Evolutionary conservation across 2,888 invertebrate genomes (phyloP), one percentile per base, ranked within the genome.

Genomic region (Drosophila tripunctata): DNA sequence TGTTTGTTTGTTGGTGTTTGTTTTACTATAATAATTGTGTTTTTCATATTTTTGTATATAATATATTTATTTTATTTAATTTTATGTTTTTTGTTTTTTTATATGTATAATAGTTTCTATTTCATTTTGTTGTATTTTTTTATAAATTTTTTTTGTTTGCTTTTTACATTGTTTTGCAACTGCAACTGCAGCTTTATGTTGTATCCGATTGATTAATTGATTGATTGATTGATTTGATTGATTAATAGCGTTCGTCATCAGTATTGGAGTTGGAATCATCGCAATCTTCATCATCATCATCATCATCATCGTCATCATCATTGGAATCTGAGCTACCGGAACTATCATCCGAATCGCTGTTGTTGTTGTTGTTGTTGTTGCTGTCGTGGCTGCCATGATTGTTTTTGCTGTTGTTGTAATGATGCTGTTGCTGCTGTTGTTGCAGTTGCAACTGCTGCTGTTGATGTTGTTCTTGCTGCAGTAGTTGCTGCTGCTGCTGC

Each of bases 231-330:
- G 27, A 27, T 35, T 14, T 44, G 24, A 43, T 40, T 51, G 40
- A 51, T 40, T 83, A 89, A 74, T 89, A 89, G 78, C 73, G 77
- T 71, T 88, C 87, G 71, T 86, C 87, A 61, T 88, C 87, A 54
- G 86, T 75, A 75, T 81, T 78, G 67, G 85, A 69, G 67, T 80
- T 77, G 66, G 79, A 80, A 63, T 85, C 80, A 36, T 78, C 73
- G 64, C 77, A 64, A 50, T 78, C 51, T 24, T 67, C 88, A 30
- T 80, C 89, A 35, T 85, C 86, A 54, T 87, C 81, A 44, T 80
- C 89, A 54, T 87, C 81, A 44, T 81, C 89, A 24, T 87, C 85
- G 50, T 83, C 85, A 51, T 83, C 85, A 51, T 83, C 87, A 24
- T 89, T 78, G 40, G 89, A 83, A 45, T 87, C 87, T 6, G 85